Evolutionary conservation across 1,140 invertebrate genomes (phyloP).

Genomic region (Drosophila eugracilis): DNA sequence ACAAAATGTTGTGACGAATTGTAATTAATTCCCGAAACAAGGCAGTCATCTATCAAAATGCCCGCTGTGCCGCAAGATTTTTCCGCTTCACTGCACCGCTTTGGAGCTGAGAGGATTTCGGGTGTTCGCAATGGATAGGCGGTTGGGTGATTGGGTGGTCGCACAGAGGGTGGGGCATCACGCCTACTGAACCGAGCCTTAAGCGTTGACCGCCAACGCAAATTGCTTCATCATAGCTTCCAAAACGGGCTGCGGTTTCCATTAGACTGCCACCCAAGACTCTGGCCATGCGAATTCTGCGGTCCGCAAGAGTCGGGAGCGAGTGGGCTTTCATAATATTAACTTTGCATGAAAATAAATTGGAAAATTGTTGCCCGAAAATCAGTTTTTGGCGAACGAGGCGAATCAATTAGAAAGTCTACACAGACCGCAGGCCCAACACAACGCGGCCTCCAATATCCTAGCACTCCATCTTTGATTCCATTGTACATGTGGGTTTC

Average conservation of each 20-base stretch:
- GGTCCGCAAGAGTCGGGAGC: background rate
- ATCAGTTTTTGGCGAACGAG: conserved; percentile 49
- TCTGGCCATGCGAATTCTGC: conserved; percentile 10
- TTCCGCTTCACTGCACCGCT: conserved; percentile 68
- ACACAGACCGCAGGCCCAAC: conserved; percentile 22
- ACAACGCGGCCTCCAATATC: background rate
- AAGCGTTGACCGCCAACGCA: conserved; percentile 60
- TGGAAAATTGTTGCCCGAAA: conserved; percentile 65
- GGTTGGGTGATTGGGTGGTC: background rate
- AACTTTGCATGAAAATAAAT: conserved; percentile 76
- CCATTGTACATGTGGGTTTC: conserved; percentile 35
- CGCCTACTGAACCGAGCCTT: conserved; percentile 57
- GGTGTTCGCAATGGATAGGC: conserved; percentile 22
- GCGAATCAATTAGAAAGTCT: conserved; percentile 73
- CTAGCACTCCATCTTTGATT: conserved; percentile 8
- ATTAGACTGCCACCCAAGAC: conserved; percentile 59
- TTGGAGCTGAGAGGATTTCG: conserved; percentile 20
- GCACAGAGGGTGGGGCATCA: conserved; percentile 15
- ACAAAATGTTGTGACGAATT: conserved; percentile 84
- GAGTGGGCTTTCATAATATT: conserved; percentile 64
- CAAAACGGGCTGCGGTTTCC: conserved; percentile 78
- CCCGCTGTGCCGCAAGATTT: conserved; percentile 72
- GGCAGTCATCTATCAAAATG: conserved; percentile 83
- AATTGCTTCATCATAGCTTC: conserved; percentile 80
- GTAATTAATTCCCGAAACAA: conserved; percentile 84